Conservation (phyloP, 2,113 vertebrate species). For the Geococcyx californianus region DNA sequence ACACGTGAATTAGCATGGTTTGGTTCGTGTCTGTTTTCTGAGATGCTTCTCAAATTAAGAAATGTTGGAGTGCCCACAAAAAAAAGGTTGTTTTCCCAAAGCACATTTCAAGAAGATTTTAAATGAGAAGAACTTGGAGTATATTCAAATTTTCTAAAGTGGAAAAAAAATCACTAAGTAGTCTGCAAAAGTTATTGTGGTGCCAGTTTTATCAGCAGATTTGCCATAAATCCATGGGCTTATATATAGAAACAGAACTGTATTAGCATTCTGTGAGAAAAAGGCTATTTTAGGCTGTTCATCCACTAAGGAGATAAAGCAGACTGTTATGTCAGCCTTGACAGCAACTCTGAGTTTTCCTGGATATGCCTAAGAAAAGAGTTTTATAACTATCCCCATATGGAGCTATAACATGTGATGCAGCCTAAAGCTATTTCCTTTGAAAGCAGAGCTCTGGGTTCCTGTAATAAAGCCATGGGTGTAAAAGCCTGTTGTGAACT, state of each 20-base stretch:
- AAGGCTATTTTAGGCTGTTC: slow-evolving; percentile 45
- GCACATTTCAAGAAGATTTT: not conserved
- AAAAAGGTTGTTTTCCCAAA: not conserved
- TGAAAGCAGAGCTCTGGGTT: slow-evolving; percentile 47
- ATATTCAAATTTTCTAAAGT: not conserved
- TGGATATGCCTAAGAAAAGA: slow-evolving; percentile 14
- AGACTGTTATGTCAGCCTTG: slow-evolving; percentile 38
- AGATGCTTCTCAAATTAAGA: not conserved
- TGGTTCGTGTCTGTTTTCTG: not conserved
- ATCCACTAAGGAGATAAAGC: slow-evolving; percentile 17
- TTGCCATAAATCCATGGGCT: not conserved
- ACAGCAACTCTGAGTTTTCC: slow-evolving; percentile 17
- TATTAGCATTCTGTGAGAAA: slow-evolving; percentile 27
- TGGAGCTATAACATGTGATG: slow-evolving; percentile 9
- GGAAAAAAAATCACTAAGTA: not conserved
- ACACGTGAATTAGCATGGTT: not conserved
- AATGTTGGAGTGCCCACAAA: not conserved
- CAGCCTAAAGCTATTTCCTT: slow-evolving; percentile 39
- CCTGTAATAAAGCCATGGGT: not conserved
- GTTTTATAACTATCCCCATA: slow-evolving; percentile 38
- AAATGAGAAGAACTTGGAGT: not conserved
- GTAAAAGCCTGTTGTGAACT: not conserved
- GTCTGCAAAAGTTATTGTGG: not conserved
- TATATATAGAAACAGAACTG: not conserved
- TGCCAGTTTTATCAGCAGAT: not conserved